Evolutionary conservation across 2,888 invertebrate genomes (phyloP).

Genomic region (Patella pellucida): DNA sequence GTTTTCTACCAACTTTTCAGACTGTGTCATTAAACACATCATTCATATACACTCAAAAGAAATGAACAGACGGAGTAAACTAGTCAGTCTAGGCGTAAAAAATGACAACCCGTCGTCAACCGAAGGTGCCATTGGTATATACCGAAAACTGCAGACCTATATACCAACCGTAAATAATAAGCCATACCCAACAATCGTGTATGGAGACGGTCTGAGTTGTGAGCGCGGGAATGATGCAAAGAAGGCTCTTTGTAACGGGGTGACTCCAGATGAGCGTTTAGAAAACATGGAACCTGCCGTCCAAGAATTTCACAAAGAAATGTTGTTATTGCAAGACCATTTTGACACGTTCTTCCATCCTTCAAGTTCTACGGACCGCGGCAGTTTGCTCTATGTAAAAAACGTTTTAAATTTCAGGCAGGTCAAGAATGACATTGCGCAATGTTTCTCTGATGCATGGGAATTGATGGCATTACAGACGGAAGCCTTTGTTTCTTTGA

Average conservation of each 20-base stretch:
- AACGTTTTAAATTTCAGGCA: slow-evolving; percentile 31
- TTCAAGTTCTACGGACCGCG: slow-evolving; percentile 25
- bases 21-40: slow-evolving; percentile 22
- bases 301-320: slow-evolving; percentile 40
- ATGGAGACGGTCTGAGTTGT: slow-evolving; percentile 30
- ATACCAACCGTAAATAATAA: slow-evolving; percentile 23
- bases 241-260: slow-evolving; percentile 24
- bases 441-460: slow-evolving; percentile 39
- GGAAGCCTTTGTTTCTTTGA: too few relatives aligned
- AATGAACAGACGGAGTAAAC: slow-evolving; percentile 20
- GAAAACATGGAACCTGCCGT: slow-evolving; percentile 34
- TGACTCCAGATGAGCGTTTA: slow-evolving; percentile 29
- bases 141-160: slow-evolving; percentile 25
- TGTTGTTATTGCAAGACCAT: slow-evolving; percentile 17
- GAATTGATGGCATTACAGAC: too few relatives aligned
- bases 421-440: slow-evolving; percentile 33
- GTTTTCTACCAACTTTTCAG: slow-evolving; percentile 27
- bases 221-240: slow-evolving; percentile 31
- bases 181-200: slow-evolving; percentile 27
- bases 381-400: slow-evolving; percentile 30
- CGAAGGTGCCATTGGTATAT: slow-evolving; percentile 28
- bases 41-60: slow-evolving; percentile 25
- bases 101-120: slow-evolving; percentile 30
- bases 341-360: background rate
- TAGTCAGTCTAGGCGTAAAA: slow-evolving; percentile 31